Percentiles rank a stretch among this genome's conserved stretches.
phyloP scores from a whole-genome alignment of 2,113 vertebrate genomes.

The Alaudala cheleensis region DNA sequence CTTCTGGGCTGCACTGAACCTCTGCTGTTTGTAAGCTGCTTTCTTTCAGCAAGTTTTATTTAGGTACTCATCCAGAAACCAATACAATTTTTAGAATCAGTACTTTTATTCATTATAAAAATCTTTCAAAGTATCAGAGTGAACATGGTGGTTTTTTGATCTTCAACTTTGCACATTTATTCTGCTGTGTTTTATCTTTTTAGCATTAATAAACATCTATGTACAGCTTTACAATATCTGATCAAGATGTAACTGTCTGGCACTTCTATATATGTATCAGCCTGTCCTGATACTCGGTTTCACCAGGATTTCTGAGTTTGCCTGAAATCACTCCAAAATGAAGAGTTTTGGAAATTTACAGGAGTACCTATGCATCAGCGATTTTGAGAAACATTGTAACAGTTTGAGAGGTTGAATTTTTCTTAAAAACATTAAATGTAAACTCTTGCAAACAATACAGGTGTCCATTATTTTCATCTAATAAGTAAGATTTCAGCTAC shows the following conservation, averaged over 20 bases:
- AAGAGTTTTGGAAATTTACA: constrained; percentile 40
- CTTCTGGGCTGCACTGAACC: background rate
- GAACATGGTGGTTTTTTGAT: constrained; percentile 62
- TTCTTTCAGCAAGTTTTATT: background rate
- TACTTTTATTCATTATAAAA: constrained; percentile 77
- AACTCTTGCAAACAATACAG: constrained; percentile 65
- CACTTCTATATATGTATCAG: constrained; percentile 68
- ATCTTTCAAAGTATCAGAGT: constrained; percentile 68
- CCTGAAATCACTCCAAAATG: constrained; percentile 44
- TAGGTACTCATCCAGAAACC: constrained; percentile 58
- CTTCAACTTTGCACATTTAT: constrained; percentile 69
- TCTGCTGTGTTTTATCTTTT: constrained; percentile 71
- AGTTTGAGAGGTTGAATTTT: constrained; percentile 64
- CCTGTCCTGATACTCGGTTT: constrained; percentile 44
- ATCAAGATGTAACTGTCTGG: constrained; percentile 70
- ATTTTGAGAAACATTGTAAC: constrained; percentile 6
- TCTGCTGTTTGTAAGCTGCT: background rate
- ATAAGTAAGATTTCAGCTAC: constrained; percentile 78
- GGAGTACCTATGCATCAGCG: constrained; percentile 63
- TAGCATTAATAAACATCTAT: constrained; percentile 73
- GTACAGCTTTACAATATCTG: constrained; percentile 77
- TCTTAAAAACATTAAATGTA: constrained; percentile 66
- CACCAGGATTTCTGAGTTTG: constrained; percentile 27
- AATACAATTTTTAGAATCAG: constrained; percentile 64
- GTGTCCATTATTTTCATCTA: constrained; percentile 66